Conservation (phyloP, 2,888 invertebrate genomes). For the Dastarcus helophoroides region DNA sequence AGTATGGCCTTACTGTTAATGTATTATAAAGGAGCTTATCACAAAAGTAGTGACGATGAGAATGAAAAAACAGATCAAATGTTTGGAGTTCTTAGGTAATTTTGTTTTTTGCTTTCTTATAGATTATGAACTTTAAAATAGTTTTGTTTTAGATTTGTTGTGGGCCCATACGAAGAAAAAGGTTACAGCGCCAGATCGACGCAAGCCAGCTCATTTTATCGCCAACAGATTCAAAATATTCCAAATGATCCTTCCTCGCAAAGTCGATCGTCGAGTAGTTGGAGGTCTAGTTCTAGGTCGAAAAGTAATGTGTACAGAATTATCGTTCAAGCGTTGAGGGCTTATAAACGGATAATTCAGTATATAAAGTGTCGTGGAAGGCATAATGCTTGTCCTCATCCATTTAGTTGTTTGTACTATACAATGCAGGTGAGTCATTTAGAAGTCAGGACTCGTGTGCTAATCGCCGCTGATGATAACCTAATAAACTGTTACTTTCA, state of each 20-base stretch:
- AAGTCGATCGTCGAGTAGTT: slow-evolving; percentile 18
- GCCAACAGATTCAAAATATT: slow-evolving; percentile 24
- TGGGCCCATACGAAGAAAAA: slow-evolving; percentile 50
- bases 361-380: slow-evolving; percentile 40
- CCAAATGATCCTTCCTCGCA: slow-evolving; percentile 19
- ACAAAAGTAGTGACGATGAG: slow-evolving; percentile 33
- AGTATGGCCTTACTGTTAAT: slow-evolving; percentile 49
- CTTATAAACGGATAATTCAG: slow-evolving; percentile 37
- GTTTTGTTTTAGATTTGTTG: slow-evolving; percentile 40
- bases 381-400: slow-evolving; percentile 48
- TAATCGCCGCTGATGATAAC: too few species aligned
- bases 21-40: slow-evolving; percentile 45
- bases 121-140: slow-evolving; percentile 2
- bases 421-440: slow-evolving; percentile 40
- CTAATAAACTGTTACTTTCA: too few species aligned
- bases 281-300: slow-evolving; percentile 19
- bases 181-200: slow-evolving; percentile 28
- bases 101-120: slow-evolving; percentile 1
- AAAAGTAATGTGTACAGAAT: slow-evolving; percentile 32
- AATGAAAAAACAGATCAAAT: slow-evolving; percentile 43
- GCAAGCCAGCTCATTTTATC: slow-evolving; percentile 25
- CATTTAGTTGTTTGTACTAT: slow-evolving; percentile 49
- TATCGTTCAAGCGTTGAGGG: slow-evolving; percentile 34
- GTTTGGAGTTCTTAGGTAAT: slow-evolving; percentile 48
- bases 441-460: too few species aligned